Base-by-base conservation (phyloP, 2,113 vertebrate species). In the Amphilophus citrinellus region DNA sequence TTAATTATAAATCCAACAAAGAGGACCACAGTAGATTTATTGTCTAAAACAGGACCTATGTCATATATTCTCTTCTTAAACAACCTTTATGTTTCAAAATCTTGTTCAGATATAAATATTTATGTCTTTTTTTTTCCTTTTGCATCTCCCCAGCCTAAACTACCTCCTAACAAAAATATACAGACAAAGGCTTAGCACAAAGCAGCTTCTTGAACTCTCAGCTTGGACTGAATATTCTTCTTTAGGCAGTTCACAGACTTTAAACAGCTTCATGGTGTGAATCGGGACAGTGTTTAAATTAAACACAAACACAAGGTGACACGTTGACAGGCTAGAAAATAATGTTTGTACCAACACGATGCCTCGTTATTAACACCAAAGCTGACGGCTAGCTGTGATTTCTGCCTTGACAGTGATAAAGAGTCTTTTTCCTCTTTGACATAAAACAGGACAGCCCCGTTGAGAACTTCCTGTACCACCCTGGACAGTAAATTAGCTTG, bases 391-490 rank as follows among this genome's bases (percentile, higher is more conserved):
- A 35, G 73, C 7, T 47, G 8, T 35, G 32, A 44, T 65, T 85
- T 79, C 22, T 61, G 37, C 73, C 0, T 77, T 37, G 10, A 75
- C 77, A 56, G 5, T 63, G 80, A 89, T 61, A n/a, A 87, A 89
- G 57, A 87, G 22, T 76, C n/a, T 30, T 80, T 85, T 61, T 14
- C 58, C 61, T 3, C 61, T 88, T 89, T 88, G 88, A 87, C 58
- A n/a, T 79, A 30, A 78, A 90, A 84, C 84, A 84, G 88, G 88
- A 73, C 22, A 61, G n/a, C 32, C 3, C 27, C 0, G 4, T 6
- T 27, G 44, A 61, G 60, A 42, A 61, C 78, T 91, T 94, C 92
- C 89, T 90, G 91, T 79, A 85, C 92, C 91, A 89, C 89, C 89
- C 90, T 63, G 78, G 58, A 20, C 44, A 24, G 82, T 79, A 81